phyloP scores from a whole-genome alignment of 2,113 vertebrate genomes.

The Dipodomys stephensi region DNA sequence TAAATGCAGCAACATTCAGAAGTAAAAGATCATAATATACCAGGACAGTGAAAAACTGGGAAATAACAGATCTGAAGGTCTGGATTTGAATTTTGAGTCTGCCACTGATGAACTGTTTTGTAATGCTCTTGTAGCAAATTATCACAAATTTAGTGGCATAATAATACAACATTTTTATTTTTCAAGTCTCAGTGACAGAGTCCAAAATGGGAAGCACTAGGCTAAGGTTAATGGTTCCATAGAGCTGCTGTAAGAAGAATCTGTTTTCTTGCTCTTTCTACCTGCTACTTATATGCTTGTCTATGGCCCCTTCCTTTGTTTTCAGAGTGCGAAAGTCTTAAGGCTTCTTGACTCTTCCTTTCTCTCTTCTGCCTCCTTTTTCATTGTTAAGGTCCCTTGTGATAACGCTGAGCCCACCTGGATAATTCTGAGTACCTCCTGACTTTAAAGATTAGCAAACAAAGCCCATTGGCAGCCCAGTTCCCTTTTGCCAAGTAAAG shows the following conservation, averaged over 20 bases:
- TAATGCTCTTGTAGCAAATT: slow-evolving; percentile 10
- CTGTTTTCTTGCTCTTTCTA: neutral
- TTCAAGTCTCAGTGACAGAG: neutral
- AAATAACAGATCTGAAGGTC: neutral
- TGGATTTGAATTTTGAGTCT: slow-evolving; percentile 14
- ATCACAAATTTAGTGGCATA: neutral
- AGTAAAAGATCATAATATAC: neutral
- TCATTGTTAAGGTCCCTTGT: neutral
- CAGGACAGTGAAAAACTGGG: neutral
- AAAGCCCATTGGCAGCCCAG: neutral
- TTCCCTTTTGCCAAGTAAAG: neutral
- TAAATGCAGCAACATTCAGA: slow-evolving; percentile 16
- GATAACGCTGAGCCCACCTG: neutral
- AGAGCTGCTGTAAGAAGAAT: neutral
- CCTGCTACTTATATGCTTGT: neutral
- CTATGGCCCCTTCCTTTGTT: neutral
- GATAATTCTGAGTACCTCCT: neutral
- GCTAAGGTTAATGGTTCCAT: neutral
- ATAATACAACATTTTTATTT: neutral
- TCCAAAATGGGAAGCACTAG: neutral
- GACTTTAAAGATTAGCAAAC: neutral
- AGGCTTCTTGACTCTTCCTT: neutral
- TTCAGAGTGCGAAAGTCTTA: neutral
- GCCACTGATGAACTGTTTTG: neutral
- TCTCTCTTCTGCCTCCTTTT: neutral